Base-by-base conservation (phyloP, 2,113 vertebrate species). In the Petrocephalus zakoni region DNA sequence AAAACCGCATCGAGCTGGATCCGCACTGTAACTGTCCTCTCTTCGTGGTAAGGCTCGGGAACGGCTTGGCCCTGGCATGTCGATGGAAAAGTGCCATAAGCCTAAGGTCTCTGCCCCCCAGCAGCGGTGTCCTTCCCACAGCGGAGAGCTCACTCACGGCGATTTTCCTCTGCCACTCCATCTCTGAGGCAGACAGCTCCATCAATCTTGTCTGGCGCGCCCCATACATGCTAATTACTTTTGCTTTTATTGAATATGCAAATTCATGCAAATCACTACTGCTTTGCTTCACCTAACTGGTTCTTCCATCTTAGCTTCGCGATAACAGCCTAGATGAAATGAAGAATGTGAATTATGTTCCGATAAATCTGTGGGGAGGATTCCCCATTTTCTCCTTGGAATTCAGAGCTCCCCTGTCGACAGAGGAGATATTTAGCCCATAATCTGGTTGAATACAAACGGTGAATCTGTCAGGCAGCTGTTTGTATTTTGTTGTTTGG, bases 211-310 rank as follows among this genome's bases (percentile, higher is more conserved):
- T 9, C 17, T 25, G 37, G 88, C 53, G 81, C 22, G 22, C 52
- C 22, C 88, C 78, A 58, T 46, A 88, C 55, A 55, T 82, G 78
- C 88, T 88, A 83, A 88, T 88, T 88, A 82, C 75, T 88, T 88
- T 83, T 55, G 47, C 75, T 84, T 55, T 88, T 78, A 88, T 88
- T 88, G 53, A 78, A 88, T 88, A 83, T 83, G 88, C 53, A 84
- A 83, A 83, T 88, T 21, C 53, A 88, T 84, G 88, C 55, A 88
- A 84, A 88, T 83, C 7, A 82, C 56, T 6, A 49, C 42, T 22
- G 87, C 87, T 88, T 88, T 82, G 88, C 84, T 88, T 83, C 78
- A 61, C 78, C 88, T 56, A 83, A 46, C 53, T 87, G 86, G 29
- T 87, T 87, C 86, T 19, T 42, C 78, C 42, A 53, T 84, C 58